Evolutionary conservation across 1,140 invertebrate species (phyloP), one percentile per base, ranked within the genome.

Genomic region (Caenorhabditis remanei): DNA sequence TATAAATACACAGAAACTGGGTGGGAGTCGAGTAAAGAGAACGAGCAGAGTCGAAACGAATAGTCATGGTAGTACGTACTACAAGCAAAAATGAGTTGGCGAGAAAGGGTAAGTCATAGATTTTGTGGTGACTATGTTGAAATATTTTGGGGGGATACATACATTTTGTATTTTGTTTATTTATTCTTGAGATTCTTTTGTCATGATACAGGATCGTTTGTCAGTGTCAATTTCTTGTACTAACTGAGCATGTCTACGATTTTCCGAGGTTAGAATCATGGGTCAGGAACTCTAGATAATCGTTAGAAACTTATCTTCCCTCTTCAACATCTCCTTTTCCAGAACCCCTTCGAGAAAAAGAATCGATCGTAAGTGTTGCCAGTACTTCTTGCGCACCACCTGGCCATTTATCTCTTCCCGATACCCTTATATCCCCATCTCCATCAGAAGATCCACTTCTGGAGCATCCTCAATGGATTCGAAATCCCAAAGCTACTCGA

Each of bases 21-120:
- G 55, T 14, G 11, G 55, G 55, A 19, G 50, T 32, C 32, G 32
- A 32, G 56, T 8, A n/a, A 8, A n/a, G 56, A 21, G 9, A 43
- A 5, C 16, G 65, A 71, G 40, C 65, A 46, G 40, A 71, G 50
- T 53, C 50, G 9, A 11, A 43, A 71, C 40, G 41, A 71, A 71
- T 61, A 16, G 41, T 43, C 65, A 71, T 71, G 65, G 65, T 71
- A 19, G 65, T 71, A 16, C 65, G 65, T 46, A 71, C 65, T 46
- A 71, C 65, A 71, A 71, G 65, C 41, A 71, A 71, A 71, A 71
- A 71, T 71, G 65, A 71, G 41, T 71, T 71, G 65, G 40, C 65
- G 65, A 43, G 65, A 46, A 71, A 71, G 41, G 65, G 65, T 71
- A 71, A 71, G 65, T 71, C 65, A 71, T 46, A 71, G 65, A 43